Percentiles rank a stretch among this genome's conserved stretches.
phyloP scores from a whole-genome alignment of 2,888 invertebrate species.

The Ctena decussata region DNA sequence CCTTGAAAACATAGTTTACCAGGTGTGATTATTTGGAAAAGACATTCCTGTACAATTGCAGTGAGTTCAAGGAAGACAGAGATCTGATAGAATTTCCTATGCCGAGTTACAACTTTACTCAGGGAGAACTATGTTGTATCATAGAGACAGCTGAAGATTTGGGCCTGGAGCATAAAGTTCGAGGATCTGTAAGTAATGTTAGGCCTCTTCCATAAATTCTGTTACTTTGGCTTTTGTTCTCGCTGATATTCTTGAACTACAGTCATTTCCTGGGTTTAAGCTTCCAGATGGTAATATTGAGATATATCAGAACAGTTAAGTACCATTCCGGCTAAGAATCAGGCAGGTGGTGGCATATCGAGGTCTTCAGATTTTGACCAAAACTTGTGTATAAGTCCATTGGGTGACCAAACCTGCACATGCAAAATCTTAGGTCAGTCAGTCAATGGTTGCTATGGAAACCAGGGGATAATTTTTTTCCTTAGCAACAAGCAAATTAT shows the following conservation, averaged over 20 bases:
- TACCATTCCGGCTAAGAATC: background rate
- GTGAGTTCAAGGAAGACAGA: constrained; percentile 68
- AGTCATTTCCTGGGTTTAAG: no score
- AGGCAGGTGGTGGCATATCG: background rate
- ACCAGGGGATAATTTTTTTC: no score
- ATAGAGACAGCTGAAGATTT: constrained; percentile 68
- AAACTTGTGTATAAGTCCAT: no score
- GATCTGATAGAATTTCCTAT: constrained; percentile 72
- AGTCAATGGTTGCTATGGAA: no score
- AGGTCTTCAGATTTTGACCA: no score
- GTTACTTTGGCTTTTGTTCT: background rate
- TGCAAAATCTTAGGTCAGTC: no score
- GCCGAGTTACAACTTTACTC: constrained; percentile 69
- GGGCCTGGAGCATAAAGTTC: constrained; percentile 66
- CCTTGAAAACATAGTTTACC: no score
- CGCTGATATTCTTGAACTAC: background rate
- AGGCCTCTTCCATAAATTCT: background rate
- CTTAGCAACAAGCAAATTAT: no score
- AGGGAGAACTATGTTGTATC: constrained; percentile 75
- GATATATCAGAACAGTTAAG: background rate
- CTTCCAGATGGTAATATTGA: background rate
- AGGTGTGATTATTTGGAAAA: no score
- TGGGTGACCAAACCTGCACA: no score
- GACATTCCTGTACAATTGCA: constrained; percentile 23
- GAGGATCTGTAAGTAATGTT: constrained; percentile 71